phyloP scores from a whole-genome alignment of 2,888 invertebrate genomes.

The Baronia brevicornis region DNA sequence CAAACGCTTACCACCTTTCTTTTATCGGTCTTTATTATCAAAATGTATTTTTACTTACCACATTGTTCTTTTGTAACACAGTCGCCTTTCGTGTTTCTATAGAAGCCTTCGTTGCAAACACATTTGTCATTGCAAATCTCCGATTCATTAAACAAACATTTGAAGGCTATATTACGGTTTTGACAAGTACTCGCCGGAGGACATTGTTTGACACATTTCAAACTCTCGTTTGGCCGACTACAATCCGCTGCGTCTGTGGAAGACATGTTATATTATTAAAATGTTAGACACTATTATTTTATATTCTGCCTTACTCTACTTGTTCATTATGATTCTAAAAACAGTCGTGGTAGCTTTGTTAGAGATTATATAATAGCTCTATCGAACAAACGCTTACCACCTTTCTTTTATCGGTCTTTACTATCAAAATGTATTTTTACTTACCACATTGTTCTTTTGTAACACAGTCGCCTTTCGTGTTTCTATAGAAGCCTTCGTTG shows the following conservation, averaged over 20 bases:
- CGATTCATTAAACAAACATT: neutral
- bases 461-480: neutral
- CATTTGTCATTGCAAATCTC: constrained; percentile 6
- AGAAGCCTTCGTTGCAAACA: constrained; percentile 13
- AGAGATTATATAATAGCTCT: no score
- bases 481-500: constrained; percentile 4
- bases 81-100: constrained; percentile 8
- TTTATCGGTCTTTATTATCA: no score
- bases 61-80: constrained; percentile 13
- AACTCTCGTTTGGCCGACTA: constrained; percentile 9
- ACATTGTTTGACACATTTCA: constrained; percentile 12
- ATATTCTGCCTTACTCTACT: no score
- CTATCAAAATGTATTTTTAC: no score
- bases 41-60: constrained; percentile 11
- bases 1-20: no score
- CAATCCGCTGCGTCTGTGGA: constrained; percentile 1
- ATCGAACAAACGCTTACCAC: no score
- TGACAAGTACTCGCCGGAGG: constrained; percentile 4
- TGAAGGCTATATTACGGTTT: constrained; percentile 1
- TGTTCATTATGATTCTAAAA: no score
- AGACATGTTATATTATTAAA: no score
- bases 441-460: no score
- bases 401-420: no score
- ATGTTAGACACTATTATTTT: no score
- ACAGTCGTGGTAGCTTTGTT: no score